Evolutionary conservation across 2,113 vertebrate species (phyloP), one percentile per base, ranked within the genome.

Genomic region (Chaetodon trifascialis): DNA sequence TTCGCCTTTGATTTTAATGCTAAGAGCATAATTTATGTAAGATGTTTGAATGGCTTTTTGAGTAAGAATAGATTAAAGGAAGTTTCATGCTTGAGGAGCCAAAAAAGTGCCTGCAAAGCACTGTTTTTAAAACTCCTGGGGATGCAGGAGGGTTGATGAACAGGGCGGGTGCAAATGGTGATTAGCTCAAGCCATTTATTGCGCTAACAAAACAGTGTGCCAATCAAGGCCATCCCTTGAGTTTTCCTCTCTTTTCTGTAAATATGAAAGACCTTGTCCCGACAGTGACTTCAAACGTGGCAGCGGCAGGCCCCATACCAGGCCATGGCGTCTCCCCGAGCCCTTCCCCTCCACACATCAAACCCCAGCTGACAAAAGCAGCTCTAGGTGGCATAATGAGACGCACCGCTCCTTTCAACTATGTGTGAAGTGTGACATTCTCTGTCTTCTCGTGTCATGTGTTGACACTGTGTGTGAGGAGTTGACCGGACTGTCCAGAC

Each of bases 1-100:
- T 86, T 82, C 11, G 85, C 85, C 92, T 94, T 95, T 95, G 94
- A 95, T 95, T 95, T 89, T 95, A 95, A 95, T 94, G 93, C 95
- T 94, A 92, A 95, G 92, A 94, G 94, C 95, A 95, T 95, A 95
- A 95, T 95, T 95, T 95, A 95, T 95, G 94, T 94, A 95, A 94
- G 93, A 95, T 91, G 90, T 94, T 94, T 95, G 93, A 95, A 94
- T 94, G 92, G 86, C 90, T 92, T 94, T 94, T 93, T 92, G 87
- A 93, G 88, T 90, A 88, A 92, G 91, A 94, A 94, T 93, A 94
- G 93, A 95, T 95, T 93, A 95, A 94, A 95, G 94, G 87, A 91
- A 93, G 86, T 88, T 92, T 86, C 79, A 84, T 91, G 91, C 90
- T 88, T 87, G 73, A 91, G 89, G 86, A 91, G 87, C 71, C 73